phyloP scores from a whole-genome alignment of 2,113 vertebrate species.

The Eublepharis macularius region DNA sequence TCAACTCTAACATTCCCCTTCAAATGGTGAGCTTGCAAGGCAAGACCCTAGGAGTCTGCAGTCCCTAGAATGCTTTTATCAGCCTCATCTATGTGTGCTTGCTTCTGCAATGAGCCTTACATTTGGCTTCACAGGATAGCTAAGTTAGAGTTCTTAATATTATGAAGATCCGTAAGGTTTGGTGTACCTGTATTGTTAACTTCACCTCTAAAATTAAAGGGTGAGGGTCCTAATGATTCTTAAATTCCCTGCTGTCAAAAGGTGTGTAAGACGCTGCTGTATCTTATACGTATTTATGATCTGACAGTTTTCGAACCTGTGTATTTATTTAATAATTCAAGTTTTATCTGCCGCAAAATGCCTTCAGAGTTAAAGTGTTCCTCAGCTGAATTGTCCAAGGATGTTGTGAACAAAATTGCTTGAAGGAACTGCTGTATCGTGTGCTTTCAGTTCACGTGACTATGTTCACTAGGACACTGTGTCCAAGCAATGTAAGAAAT shows the following conservation, averaged over 20 bases:
- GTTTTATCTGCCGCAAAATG: neutral
- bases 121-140: neutral
- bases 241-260: neutral
- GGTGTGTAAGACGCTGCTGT: no score
- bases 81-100: neutral
- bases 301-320: neutral
- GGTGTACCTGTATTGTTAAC: neutral
- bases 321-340: neutral
- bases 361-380: neutral
- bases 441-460: neutral
- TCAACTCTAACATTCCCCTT: neutral
- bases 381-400: neutral
- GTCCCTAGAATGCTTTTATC: neutral
- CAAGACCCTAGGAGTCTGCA: neutral
- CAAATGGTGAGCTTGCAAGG: neutral
- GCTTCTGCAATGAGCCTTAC: neutral
- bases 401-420: neutral
- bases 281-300: neutral
- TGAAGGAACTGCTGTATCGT: neutral
- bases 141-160: no score
- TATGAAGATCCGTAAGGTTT: no score
- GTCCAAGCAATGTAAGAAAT: neutral
- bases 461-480: neutral
- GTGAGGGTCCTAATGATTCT: no score
- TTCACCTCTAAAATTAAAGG: neutral